Evolutionary conservation across 2,113 vertebrate genomes (phyloP).

Genomic region (Ceyx cyanopectus): DNA sequence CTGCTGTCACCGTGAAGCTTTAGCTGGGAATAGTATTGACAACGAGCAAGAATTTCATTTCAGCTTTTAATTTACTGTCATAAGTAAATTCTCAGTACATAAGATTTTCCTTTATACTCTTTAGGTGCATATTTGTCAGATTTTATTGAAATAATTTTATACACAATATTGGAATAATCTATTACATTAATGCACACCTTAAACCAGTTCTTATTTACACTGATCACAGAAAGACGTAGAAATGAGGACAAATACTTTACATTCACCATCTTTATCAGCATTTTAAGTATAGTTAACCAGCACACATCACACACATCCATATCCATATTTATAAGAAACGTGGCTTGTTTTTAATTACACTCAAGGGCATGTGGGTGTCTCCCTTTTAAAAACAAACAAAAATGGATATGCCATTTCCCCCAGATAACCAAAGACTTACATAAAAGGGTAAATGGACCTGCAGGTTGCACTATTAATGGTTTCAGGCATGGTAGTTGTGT

Average conservation of each 20-base stretch:
- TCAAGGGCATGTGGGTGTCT: background rate
- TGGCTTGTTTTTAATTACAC: background rate
- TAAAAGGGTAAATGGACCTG: background rate
- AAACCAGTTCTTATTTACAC: slow-evolving; percentile 69
- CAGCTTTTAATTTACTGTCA: slow-evolving; percentile 33
- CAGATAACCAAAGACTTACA: slow-evolving; percentile 5
- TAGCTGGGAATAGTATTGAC: background rate
- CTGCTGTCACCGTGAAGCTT: background rate
- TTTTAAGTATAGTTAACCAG: slow-evolving; percentile 32
- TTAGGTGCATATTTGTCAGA: slow-evolving; percentile 71
- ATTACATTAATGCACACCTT: slow-evolving; percentile 57
- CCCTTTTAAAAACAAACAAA: background rate
- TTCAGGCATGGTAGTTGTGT: background rate
- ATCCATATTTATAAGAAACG: slow-evolving; percentile 51
- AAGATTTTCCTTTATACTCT: slow-evolving; percentile 61
- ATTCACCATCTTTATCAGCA: slow-evolving; percentile 52
- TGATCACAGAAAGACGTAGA: slow-evolving; percentile 56
- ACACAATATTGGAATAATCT: slow-evolving; percentile 50
- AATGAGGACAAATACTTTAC: slow-evolving; percentile 49
- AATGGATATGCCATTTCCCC: slow-evolving; percentile 3
- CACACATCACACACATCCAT: slow-evolving; percentile 12
- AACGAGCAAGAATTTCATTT: background rate
- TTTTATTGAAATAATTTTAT: slow-evolving; percentile 69
- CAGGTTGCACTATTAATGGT: background rate
- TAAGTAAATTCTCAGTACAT: slow-evolving; percentile 40